Evolutionary conservation across 2,113 vertebrate species (phyloP), one percentile per base, ranked within the genome.

Genomic region (Hylia prasina): DNA sequence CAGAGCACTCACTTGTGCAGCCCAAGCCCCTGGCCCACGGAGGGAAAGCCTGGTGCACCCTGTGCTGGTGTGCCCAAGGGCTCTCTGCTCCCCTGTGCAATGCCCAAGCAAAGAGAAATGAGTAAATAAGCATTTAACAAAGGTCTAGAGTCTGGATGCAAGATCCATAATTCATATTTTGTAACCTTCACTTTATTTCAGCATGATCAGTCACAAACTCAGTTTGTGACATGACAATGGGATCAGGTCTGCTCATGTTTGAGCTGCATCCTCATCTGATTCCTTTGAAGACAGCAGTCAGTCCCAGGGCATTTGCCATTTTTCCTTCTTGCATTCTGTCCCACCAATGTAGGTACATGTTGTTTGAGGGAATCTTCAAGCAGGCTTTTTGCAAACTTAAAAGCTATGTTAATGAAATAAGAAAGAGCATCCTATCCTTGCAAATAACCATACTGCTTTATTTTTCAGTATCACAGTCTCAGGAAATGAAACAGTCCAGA

Each of bases 381-480:
- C 10, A 75, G 20, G 33, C 18, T 69, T 82, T 87, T 31, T 48
- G 23, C 19, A 88, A 69, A 90, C 7, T 14, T n/a, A 54, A 72
- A 79, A 91, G 48, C 39, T n/a, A 15, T 2, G 1, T 37, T 75
- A 82, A 39, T 47, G 51, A 53, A 47, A 47, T 24, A 58, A 47
- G n/a, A 65, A 70, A 30, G 57, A 58, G 48, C 66, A 86, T 71
- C 61, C 84, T 83, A 83, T 14, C 53, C 58, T 90, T 93, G 73
- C 57, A 91, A 94, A 91, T 80, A 89, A 94, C 80, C 68, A 78
- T 83, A 94, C 27, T 33, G 70, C 50, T 97, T 96, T 96, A 94
- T 96, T 96, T 90, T 96, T 96, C 80, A 91, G 61, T 82, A 91
- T 93, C 86, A 87, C 70, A 82, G 77, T 77, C 82, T 90, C 86